Percentiles rank a stretch among this genome's conserved stretches.
These are phyloP conservation scores for Caerostris extrusa DNA, from an alignment of 1,140 invertebrate genomes.

Conservation along the genomic window DNA sequence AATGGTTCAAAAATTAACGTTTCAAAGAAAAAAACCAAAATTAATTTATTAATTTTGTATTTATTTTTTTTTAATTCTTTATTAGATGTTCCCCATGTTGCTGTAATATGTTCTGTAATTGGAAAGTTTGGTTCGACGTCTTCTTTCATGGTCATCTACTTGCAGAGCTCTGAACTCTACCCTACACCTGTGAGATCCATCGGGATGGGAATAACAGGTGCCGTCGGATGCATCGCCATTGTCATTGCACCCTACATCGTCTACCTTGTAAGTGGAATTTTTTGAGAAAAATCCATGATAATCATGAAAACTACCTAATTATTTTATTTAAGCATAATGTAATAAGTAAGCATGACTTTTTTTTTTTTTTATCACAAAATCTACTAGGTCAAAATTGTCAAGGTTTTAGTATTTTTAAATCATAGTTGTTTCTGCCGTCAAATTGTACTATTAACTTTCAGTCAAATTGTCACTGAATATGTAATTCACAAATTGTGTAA, in stretches of 20 bases:
- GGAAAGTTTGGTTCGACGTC: slow-evolving; percentile 72
- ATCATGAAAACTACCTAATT: neutral
- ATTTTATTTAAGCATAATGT: too few species aligned
- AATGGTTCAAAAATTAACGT: too few species aligned
- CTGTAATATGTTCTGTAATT: slow-evolving; percentile 29
- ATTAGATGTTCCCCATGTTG: neutral
- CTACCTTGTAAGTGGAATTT: slow-evolving; percentile 81
- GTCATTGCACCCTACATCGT: slow-evolving; percentile 84
- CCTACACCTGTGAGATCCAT: slow-evolving; percentile 79
- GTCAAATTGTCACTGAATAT: too few species aligned
- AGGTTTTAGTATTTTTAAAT: too few species aligned
- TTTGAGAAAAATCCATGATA: neutral
- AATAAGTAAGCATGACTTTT: neutral
- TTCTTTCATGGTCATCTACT: slow-evolving; percentile 60
- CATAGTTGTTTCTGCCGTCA: too few species aligned
- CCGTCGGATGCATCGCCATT: slow-evolving; percentile 25
- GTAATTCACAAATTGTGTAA: too few species aligned
- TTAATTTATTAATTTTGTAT: too few species aligned
- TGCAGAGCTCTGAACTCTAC: slow-evolving; percentile 78
- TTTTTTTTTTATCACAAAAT: too few species aligned
- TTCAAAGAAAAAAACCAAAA: too few species aligned
- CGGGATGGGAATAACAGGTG: slow-evolving; percentile 78
- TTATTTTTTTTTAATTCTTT: too few species aligned
- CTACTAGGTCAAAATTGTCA: too few species aligned
- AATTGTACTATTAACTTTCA: too few species aligned